Conservation (phyloP, 1,140 invertebrate species). For the Dendrolimus punctatus region DNA sequence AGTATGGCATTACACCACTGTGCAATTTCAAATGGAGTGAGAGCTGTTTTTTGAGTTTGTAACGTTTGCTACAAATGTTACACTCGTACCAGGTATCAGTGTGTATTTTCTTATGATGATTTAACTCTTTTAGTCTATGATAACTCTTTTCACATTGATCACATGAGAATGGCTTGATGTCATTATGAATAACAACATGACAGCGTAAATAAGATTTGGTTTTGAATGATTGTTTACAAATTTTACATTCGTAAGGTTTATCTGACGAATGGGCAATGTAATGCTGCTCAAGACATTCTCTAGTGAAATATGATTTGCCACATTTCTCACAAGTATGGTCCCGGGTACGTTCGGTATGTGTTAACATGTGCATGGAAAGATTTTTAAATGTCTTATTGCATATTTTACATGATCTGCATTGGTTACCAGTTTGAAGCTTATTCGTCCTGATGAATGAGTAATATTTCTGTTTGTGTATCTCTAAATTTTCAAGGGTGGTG, state of each 20-base stretch:
- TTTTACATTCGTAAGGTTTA: conserved; percentile 82
- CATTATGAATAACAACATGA: conserved; percentile 77
- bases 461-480: conserved; percentile 15
- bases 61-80: conserved; percentile 80
- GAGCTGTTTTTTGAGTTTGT: conserved; percentile 79
- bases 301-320: conserved; percentile 55
- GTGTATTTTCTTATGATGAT: conserved; percentile 75
- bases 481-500: conserved; percentile 13
- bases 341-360: conserved; percentile 43
- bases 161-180: conserved; percentile 83
- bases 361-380: conserved; percentile 40
- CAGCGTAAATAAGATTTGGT: conserved; percentile 46
- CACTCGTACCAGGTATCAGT: conserved; percentile 88
- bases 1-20: conserved; percentile 75
- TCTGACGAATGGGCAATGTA: conserved; percentile 76
- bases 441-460: conserved; percentile 9
- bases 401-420: conserved; percentile 36
- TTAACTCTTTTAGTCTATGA: conserved; percentile 65
- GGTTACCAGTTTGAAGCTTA: conserved; percentile 24
- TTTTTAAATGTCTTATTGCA: conserved; percentile 52
- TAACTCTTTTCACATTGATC: conserved; percentile 82
- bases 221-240: conserved; percentile 76
- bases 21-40: conserved; percentile 78
- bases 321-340: conserved; percentile 56
- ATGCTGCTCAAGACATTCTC: conserved; percentile 69